A percentile compares a stretch with the other conserved stretches of the same genome.
Conservation (phyloP, 2,797 vertebrate genomes). For the Anguilla marmorata region DNA sequence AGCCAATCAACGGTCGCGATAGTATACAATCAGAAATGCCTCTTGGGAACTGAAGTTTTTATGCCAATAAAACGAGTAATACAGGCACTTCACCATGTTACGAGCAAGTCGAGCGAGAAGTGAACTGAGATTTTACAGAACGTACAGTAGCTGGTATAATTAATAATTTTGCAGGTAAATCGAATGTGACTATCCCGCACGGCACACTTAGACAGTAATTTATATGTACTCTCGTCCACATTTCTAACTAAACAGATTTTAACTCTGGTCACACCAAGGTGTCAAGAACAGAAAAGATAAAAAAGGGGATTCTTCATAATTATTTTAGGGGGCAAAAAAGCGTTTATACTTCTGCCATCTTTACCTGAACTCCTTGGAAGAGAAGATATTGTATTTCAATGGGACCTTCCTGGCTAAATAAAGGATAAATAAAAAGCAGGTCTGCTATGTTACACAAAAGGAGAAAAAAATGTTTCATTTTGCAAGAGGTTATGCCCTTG, state of each 20-base stretch:
- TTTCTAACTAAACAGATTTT: too few relatives aligned
- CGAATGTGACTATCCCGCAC: background rate
- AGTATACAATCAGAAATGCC: background rate
- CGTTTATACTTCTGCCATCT: background rate
- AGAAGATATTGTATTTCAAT: too few relatives aligned
- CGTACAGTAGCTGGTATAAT: too few relatives aligned
- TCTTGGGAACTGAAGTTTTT: constrained; percentile 41
- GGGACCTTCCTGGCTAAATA: too few relatives aligned
- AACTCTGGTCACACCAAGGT: too few relatives aligned
- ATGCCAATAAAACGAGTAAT: background rate
- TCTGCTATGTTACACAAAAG: background rate
- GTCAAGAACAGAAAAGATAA: background rate
- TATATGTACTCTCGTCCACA: too few relatives aligned
- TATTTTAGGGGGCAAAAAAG: background rate
- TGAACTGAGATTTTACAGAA: too few relatives aligned
- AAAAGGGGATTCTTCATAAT: background rate
- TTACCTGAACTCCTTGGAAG: too few relatives aligned
- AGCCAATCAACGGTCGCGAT: constrained; percentile 27
- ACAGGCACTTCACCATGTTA: too few relatives aligned
- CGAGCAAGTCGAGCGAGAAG: too few relatives aligned
- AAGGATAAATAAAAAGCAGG: too few relatives aligned
- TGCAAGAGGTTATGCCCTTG: constrained; percentile 42
- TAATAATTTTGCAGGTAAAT: background rate
- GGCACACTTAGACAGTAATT: background rate
- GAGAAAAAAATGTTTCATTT: constrained; percentile 55